phyloP scores from a whole-genome alignment of 2,888 invertebrate genomes.

The Scaptomyza flava region DNA sequence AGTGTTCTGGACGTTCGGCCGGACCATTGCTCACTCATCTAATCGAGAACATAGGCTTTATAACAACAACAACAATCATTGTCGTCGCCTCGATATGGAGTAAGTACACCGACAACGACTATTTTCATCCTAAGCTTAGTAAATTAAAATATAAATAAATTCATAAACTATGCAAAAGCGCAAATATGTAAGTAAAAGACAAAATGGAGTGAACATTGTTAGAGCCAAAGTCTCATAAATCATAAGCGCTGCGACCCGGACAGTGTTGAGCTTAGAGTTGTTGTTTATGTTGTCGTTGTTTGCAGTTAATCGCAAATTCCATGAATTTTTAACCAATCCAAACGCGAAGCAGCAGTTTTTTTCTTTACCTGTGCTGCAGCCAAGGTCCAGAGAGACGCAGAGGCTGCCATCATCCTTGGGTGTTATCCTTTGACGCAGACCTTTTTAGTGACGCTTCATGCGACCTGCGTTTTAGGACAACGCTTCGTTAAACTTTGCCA shows the following conservation, averaged over 20 bases:
- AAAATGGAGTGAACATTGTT: constrained; percentile 21
- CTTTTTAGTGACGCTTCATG: constrained; percentile 65
- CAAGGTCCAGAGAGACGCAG: constrained; percentile 8
- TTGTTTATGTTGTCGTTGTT: constrained; percentile 34
- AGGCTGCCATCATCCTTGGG: constrained; percentile 35
- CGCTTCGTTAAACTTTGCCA: constrained; percentile 69
- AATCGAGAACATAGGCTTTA: constrained; percentile 81
- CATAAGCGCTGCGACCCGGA: constrained; percentile 39
- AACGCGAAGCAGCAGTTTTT: constrained; percentile 24
- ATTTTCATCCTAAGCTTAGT: background rate
- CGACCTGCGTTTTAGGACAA: constrained; percentile 59
- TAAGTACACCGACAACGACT: constrained; percentile 34
- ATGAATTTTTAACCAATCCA: constrained; percentile 68
- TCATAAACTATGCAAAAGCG: constrained; percentile 48
- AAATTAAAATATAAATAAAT: constrained; percentile 33
- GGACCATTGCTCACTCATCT: constrained; percentile 74
- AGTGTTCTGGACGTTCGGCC: constrained; percentile 73
- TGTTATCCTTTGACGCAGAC: constrained; percentile 67
- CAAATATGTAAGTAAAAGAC: constrained; percentile 6
- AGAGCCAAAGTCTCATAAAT: constrained; percentile 54
- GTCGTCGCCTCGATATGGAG: constrained; percentile 79
- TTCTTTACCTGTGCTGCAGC: constrained; percentile 18
- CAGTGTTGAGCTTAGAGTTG: constrained; percentile 12
- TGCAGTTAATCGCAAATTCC: constrained; percentile 70
- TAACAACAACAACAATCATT: constrained; percentile 77